Percentiles rank a stretch among this genome's conserved stretches.
Evolutionary conservation across 2,113 vertebrate species (phyloP).

Genomic region (Mesembrinibis cayennensis): DNA sequence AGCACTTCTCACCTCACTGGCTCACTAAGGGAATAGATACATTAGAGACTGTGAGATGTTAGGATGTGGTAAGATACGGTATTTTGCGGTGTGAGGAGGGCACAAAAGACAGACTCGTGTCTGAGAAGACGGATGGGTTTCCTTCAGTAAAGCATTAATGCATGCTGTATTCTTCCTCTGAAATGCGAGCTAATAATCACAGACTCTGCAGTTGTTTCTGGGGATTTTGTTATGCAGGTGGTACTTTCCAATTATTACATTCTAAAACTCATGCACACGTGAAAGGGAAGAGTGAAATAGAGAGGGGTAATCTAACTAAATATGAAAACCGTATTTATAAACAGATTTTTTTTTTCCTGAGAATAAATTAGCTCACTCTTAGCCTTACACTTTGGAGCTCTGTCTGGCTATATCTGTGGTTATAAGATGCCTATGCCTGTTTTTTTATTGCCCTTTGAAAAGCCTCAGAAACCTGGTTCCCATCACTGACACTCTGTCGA

Average conservation of each 20-base stretch:
- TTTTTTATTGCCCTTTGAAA: not conserved
- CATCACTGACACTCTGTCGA: not conserved
- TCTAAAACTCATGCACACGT: not conserved
- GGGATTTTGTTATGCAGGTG: not conserved
- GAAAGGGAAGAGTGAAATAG: not conserved
- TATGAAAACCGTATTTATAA: not conserved
- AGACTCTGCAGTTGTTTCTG: conserved; percentile 28
- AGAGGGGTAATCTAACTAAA: not conserved
- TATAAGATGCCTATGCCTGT: not conserved
- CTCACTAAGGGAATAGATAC: not conserved
- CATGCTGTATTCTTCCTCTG: not conserved
- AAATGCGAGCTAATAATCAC: not conserved
- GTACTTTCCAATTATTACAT: conserved; percentile 1
- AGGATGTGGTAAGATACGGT: not conserved
- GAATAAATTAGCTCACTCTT: not conserved
- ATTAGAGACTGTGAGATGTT: not conserved
- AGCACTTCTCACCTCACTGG: conserved; percentile 4
- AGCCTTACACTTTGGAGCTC: not conserved
- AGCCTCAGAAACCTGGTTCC: not conserved
- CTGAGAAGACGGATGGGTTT: not conserved
- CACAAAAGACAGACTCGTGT: not conserved
- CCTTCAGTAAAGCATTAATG: not conserved
- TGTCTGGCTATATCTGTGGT: not conserved
- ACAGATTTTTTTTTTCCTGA: not conserved
- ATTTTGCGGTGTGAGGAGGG: not conserved